These are phyloP conservation scores for Solenodon paradoxus DNA, from an alignment of 2,113 vertebrate species.

Conservation along the genomic window DNA sequence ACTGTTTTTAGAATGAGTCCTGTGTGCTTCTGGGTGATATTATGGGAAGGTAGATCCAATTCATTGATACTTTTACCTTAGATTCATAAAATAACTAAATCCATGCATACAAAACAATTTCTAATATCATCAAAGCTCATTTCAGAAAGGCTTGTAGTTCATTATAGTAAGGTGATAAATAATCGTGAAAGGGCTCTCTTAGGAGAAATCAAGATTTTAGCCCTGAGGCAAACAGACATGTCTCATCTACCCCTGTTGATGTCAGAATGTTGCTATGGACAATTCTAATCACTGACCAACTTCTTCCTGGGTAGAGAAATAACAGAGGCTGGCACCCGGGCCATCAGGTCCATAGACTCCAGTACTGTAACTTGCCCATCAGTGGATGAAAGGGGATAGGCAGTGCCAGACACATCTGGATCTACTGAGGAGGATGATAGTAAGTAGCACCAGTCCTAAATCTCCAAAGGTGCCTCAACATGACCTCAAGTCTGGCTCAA, in stretches of 20 bases:
- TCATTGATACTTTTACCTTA: not conserved
- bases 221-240: not conserved
- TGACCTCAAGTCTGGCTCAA: constrained; percentile 27
- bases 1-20: not conserved
- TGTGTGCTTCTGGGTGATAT: not conserved
- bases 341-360: too few species aligned
- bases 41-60: not conserved
- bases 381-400: not conserved
- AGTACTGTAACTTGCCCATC: not conserved
- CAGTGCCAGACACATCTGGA: not conserved
- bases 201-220: constrained; percentile 1
- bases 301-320: too few species aligned
- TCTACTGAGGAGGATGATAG: constrained; percentile 9
- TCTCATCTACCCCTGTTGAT: constrained; percentile 11
- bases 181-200: not conserved
- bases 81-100: not conserved
- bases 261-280: too few species aligned
- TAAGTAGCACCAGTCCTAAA: not conserved
- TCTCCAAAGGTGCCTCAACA: not conserved
- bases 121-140: not conserved
- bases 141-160: not conserved
- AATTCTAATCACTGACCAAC: too few species aligned
- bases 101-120: not conserved
- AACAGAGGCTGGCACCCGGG: not conserved
- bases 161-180: not conserved